Percentiles rank a stretch among this genome's conserved stretches.
Evolutionary conservation across 2,888 invertebrate species (phyloP).

Genomic region (Cheiracanthium punctorium): DNA sequence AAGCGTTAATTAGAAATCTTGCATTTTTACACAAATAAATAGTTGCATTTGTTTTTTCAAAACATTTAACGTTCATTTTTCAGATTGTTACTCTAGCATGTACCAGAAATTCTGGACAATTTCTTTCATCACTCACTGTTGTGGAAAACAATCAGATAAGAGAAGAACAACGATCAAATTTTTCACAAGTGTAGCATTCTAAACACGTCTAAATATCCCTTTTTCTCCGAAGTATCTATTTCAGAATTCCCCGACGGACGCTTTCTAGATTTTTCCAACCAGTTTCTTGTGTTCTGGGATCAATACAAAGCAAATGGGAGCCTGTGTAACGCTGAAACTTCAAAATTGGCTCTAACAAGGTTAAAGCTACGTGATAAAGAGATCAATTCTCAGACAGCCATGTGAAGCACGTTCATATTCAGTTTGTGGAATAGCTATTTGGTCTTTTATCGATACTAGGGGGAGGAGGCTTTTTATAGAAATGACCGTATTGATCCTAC

Average conservation of each 20-base stretch:
- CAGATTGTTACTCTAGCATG: too few species aligned
- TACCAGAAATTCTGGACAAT: too few species aligned
- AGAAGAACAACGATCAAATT: too few species aligned
- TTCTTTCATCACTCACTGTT: too few species aligned
- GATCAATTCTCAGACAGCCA: conserved; percentile 40
- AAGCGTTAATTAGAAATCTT: too few species aligned
- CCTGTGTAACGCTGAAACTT: conserved; percentile 24
- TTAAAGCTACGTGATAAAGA: conserved; percentile 68
- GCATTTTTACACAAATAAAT: too few species aligned
- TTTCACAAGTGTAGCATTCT: too few species aligned
- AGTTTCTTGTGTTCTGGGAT: conserved; percentile 43
- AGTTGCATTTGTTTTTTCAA: too few species aligned
- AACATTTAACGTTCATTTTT: too few species aligned
- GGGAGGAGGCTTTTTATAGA: not conserved
- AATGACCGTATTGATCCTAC: not conserved
- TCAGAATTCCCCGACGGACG: not conserved
- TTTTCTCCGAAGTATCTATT: not conserved
- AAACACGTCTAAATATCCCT: too few species aligned
- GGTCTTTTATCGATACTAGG: not conserved
- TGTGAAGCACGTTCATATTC: conserved; percentile 28
- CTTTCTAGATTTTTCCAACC: conserved; percentile 3
- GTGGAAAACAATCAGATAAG: too few species aligned
- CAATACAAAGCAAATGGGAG: conserved; percentile 45
- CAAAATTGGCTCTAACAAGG: conserved; percentile 68
- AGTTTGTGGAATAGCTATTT: conserved; percentile 1